These are phyloP conservation scores for Epirrita christyi DNA, from an alignment of 2,888 invertebrate genomes.

Conservation along the genomic window DNA sequence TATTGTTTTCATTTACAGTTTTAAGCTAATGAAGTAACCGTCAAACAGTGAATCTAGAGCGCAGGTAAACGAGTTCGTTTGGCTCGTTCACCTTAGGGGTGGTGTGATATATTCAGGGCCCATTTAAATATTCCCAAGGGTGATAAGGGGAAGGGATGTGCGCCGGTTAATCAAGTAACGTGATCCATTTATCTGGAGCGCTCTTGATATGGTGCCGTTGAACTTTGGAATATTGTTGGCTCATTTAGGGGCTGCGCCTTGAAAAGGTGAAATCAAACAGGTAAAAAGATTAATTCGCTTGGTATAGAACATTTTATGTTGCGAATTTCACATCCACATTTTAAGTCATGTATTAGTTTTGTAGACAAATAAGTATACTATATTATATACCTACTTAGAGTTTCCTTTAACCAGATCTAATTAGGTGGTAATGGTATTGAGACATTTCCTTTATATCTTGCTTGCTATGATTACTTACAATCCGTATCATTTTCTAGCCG, in stretches of 20 bases:
- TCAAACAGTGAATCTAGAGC: constrained; percentile 68
- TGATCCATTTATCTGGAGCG: constrained; percentile 83
- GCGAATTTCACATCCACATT: constrained; percentile 9
- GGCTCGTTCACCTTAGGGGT: constrained; percentile 68
- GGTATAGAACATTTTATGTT: background rate
- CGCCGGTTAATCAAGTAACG: constrained; percentile 84
- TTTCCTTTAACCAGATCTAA: constrained; percentile 23
- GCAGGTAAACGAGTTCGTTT: constrained; percentile 71
- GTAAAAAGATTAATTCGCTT: constrained; percentile 10
- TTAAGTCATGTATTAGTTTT: constrained; percentile 18
- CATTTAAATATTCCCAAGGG: constrained; percentile 83
- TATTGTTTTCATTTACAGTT: constrained; percentile 46
- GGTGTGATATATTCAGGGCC: constrained; percentile 81
- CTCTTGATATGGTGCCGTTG: constrained; percentile 79
- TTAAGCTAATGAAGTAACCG: constrained; percentile 70
- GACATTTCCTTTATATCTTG: constrained; percentile 32
- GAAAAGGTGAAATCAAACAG: constrained; percentile 34
- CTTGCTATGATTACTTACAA: constrained; percentile 33
- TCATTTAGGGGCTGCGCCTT: constrained; percentile 66
- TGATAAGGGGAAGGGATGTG: constrained; percentile 81
- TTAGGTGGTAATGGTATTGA: constrained; percentile 32
- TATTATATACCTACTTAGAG: too few relatives aligned
- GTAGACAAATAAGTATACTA: constrained; percentile 18
- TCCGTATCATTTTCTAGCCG: constrained; percentile 38
- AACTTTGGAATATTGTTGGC: constrained; percentile 78